These are phyloP conservation scores for Bothrops alternatus DNA, from an alignment of 2,797 vertebrate species.

Conservation along the genomic window DNA sequence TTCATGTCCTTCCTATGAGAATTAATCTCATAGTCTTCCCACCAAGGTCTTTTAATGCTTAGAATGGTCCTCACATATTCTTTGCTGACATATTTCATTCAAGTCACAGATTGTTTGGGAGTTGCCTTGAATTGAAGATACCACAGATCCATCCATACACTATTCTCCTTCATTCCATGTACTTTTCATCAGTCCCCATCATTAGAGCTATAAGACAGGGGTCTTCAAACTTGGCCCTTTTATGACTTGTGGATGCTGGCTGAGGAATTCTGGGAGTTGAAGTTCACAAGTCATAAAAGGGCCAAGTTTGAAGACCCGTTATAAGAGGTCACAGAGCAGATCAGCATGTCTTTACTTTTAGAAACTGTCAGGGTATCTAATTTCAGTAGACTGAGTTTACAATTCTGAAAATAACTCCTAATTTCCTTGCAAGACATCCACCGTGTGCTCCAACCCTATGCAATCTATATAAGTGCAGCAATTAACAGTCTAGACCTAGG, in stretches of 20 bases:
- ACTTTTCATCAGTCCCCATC: slow-evolving; percentile 30
- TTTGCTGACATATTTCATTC: background rate
- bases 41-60: background rate
- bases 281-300: no score
- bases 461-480: background rate
- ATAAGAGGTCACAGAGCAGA: slow-evolving; percentile 52
- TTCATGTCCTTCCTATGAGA: background rate
- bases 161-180: slow-evolving; percentile 31
- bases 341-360: slow-evolving; percentile 43
- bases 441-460: background rate
- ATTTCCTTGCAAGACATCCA: slow-evolving; percentile 19
- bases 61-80: background rate
- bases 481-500: background rate
- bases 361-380: slow-evolving; percentile 25
- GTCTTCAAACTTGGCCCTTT: no score
- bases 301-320: background rate
- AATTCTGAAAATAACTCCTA: background rate
- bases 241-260: no score
- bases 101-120: background rate
- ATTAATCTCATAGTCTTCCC: background rate
- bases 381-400: slow-evolving; percentile 49
- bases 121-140: background rate
- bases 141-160: slow-evolving; percentile 22
- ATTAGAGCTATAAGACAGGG: slow-evolving; percentile 35
- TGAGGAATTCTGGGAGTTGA: no score